Evolutionary conservation across 2,888 invertebrate genomes (phyloP), one percentile per base, ranked within the genome.

Genomic region (Abscondita cerata): DNA sequence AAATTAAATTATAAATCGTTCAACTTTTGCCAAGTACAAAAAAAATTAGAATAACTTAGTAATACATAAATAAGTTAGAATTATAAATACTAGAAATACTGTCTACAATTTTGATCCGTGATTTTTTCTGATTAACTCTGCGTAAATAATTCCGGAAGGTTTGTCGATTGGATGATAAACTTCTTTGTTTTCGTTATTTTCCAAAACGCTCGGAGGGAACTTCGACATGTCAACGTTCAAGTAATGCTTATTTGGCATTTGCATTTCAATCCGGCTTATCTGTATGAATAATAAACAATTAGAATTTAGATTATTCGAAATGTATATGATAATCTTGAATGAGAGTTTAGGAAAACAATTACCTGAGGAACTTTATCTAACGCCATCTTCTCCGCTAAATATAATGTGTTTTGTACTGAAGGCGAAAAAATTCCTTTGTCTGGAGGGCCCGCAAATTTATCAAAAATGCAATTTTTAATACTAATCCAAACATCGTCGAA

Each of bases 211-310:
- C 1, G 83, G 82, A 18, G 89, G 87, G 79, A 92, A 92, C 71
- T 89, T 89, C 5, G 88, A 86, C 72, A 91, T 85, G 75, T 93
- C 91, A 41, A 92, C 86, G 69, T 86, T 87, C 70, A 89, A 86
- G 76, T 92, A 92, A 75, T 93, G 92, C 72, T 90, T 91, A 79
- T 93, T 93, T 0, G 93, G 92, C 88, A 92, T 89, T 62, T 85
- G 84, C 87, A 92, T 90, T 69, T 87, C 87, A 52, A 92, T 88
- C 75, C 86, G 86, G 2, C 83, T 81, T 46, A 91, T 86, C 87
- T 91, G 82, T 47, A 70, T 75, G 64, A 34, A 67, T 58, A 57
- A 62, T 51, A 68, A 41, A 63, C 51, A 59, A 46, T 59, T 51
- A 56, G 56, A 53, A 48, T 31, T 38, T 31, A n/a, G 15, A 19